These are phyloP conservation scores for Heliocidaris erythrogramma DNA, from an alignment of 35 echinoderm and acorn worm genomes.

Conservation along the genomic window DNA sequence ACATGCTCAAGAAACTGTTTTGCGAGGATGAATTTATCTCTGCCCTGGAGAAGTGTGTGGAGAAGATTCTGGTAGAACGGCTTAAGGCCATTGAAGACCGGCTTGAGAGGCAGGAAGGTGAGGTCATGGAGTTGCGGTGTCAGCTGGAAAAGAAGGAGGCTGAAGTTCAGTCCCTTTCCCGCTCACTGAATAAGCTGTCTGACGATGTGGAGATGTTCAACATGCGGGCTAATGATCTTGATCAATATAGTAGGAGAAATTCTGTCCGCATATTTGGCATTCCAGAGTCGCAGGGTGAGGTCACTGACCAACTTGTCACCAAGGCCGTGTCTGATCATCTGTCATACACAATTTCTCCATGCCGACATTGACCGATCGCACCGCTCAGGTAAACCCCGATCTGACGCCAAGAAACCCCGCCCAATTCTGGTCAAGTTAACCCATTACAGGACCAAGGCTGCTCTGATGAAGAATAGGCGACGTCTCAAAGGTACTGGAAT, in stretches of 20 bases:
- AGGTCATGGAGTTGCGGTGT: neutral
- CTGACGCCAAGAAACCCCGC: neutral
- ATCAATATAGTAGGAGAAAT: constrained; percentile 9
- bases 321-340: constrained; percentile 18
- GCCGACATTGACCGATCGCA: constrained; percentile 32
- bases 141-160: neutral
- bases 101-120: neutral
- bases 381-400: neutral
- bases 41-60: constrained; percentile 4
- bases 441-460: neutral
- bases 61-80: neutral
- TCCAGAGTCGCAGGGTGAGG: neutral
- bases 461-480: neutral
- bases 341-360: neutral
- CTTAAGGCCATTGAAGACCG: constrained; percentile 9
- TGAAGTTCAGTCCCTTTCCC: constrained; percentile 28
- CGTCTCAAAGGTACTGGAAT: constrained; percentile 33
- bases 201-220: neutral
- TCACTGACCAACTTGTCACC: too few relatives aligned
- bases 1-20: neutral
- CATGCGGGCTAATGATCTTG: constrained; percentile 17
- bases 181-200: neutral
- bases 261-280: constrained; percentile 21
- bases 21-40: constrained; percentile 21
- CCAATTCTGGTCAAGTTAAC: constrained; percentile 44